Conservation (phyloP, 2,888 invertebrate genomes). For the Aphidius colemani region DNA sequence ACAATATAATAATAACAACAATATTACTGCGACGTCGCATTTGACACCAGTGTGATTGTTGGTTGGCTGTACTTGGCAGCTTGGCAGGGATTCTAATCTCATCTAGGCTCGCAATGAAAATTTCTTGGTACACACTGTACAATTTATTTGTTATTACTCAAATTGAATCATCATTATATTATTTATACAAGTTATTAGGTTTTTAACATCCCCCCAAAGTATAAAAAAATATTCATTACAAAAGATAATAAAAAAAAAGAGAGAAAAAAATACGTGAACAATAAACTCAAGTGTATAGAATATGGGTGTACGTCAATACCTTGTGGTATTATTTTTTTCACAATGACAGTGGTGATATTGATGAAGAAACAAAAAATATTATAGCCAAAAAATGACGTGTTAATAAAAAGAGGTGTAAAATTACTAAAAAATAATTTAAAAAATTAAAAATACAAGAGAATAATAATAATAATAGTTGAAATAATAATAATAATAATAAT, state of each 20-base stretch:
- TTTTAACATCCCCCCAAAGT: too few relatives aligned
- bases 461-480: not conserved
- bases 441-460: not conserved
- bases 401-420: slow-evolving; percentile 36
- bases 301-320: too few relatives aligned
- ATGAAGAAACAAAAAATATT: slow-evolving; percentile 42
- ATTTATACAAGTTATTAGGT: too few relatives aligned
- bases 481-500: not conserved
- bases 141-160: slow-evolving; percentile 48
- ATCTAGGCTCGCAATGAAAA: slow-evolving; percentile 33
- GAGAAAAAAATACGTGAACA: too few relatives aligned
- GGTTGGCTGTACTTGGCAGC: too few relatives aligned
- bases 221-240: too few relatives aligned
- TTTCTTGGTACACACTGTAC: slow-evolving; percentile 39
- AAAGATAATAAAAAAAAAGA: too few relatives aligned
- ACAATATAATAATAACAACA: too few relatives aligned
- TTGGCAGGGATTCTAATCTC: not conserved
- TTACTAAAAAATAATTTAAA: slow-evolving; percentile 17
- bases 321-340: not conserved
- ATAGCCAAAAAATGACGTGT: slow-evolving; percentile 50
- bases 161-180: slow-evolving; percentile 32
- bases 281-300: too few relatives aligned
- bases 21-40: too few relatives aligned
- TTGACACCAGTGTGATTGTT: too few relatives aligned
- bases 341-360: slow-evolving; percentile 39